A percentile compares a stretch with the other conserved stretches of the same genome.
These are phyloP conservation scores for Gibbula magus DNA, from an alignment of 2,888 invertebrate species.

Conservation along the genomic window DNA sequence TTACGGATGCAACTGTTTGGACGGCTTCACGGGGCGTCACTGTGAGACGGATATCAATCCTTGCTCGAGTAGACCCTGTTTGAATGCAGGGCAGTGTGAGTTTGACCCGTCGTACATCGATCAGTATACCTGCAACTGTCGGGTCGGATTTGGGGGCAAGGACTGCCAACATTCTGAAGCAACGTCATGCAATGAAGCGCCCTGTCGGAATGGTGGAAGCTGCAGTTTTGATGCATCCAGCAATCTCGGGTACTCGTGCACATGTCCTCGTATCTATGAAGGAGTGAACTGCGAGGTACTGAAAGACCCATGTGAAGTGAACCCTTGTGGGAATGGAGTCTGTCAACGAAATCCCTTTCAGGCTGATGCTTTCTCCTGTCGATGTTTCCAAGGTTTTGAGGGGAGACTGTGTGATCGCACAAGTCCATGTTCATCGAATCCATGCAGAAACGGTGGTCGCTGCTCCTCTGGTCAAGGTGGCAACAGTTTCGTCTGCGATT, in stretches of 20 bases:
- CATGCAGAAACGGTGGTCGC: constrained; percentile 9
- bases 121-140: constrained; percentile 22
- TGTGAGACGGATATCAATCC: constrained; percentile 3
- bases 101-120: background rate
- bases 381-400: background rate
- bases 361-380: background rate
- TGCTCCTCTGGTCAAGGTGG: background rate
- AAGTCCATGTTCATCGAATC: background rate
- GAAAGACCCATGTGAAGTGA: background rate
- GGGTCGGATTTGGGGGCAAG: constrained; percentile 17
- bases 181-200: background rate
- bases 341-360: background rate
- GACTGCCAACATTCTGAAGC: background rate
- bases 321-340: constrained; percentile 5
- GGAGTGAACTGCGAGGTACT: constrained; percentile 25
- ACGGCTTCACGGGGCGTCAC: constrained; percentile 8
- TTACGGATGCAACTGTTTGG: background rate
- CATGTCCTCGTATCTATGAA: background rate
- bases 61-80: background rate
- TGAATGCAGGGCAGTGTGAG: constrained; percentile 2
- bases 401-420: constrained; percentile 4
- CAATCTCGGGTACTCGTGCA: constrained; percentile 15
- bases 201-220: constrained; percentile 7
- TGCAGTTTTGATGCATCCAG: background rate
- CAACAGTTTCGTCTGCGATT: background rate